Evolutionary conservation across 2,888 invertebrate species (phyloP).

Genomic region (Hemistola chrysoprasaria): DNA sequence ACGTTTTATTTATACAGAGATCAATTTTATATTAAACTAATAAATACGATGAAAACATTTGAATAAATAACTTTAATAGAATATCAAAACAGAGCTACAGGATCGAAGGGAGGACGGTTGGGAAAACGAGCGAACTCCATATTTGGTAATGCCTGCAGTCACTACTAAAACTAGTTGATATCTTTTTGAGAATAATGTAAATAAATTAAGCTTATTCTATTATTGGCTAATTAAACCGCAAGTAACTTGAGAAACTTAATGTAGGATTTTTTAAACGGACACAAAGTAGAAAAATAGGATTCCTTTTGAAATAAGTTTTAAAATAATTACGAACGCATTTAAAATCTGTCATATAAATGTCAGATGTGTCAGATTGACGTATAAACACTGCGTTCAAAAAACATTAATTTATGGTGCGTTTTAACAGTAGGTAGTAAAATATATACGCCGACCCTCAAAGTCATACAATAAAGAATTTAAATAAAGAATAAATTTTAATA

Average conservation of each 20-base stretch:
- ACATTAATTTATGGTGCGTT: not conserved
- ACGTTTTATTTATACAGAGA: constrained; percentile 66
- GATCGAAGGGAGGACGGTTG: constrained; percentile 82
- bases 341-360: constrained; percentile 37
- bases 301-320: constrained; percentile 32
- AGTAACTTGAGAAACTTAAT: constrained; percentile 18
- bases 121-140: constrained; percentile 86
- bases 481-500: too few species aligned
- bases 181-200: constrained; percentile 6
- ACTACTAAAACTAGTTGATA: constrained; percentile 54
- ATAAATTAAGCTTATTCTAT: too few species aligned
- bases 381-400: constrained; percentile 38
- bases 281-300: constrained; percentile 29
- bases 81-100: constrained; percentile 78
- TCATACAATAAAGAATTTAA: too few species aligned
- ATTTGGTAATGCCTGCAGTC: constrained; percentile 85
- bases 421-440: too few species aligned
- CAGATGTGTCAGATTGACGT: constrained; percentile 23
- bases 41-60: constrained; percentile 77
- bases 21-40: constrained; percentile 64
- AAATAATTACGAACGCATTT: constrained; percentile 57
- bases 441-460: too few species aligned
- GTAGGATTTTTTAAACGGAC: constrained; percentile 17
- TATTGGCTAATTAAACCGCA: not conserved
- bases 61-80: constrained; percentile 63